phyloP scores from a whole-genome alignment of 92 coral and sea anemone genomes.

The Umimayanthus chanpuru region DNA sequence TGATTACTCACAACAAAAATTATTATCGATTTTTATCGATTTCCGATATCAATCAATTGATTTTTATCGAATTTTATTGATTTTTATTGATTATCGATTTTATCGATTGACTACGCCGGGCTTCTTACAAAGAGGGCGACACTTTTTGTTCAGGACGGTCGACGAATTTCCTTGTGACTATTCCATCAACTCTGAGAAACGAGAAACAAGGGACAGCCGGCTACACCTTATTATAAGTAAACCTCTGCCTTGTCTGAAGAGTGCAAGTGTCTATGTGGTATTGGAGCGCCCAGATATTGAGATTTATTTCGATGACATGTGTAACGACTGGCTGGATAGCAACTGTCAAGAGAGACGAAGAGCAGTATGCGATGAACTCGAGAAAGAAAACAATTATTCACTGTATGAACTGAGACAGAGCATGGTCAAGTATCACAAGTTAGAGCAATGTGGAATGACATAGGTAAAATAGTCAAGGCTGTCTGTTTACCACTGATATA shows the following conservation, averaged over 20 bases:
- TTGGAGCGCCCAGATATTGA: background rate
- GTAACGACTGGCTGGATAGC: background rate
- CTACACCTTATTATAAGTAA: background rate
- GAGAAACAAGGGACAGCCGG: background rate
- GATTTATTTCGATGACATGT: background rate
- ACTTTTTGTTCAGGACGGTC: background rate
- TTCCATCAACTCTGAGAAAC: background rate
- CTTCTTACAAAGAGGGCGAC: background rate
- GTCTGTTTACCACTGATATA: no score
- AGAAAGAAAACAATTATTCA: background rate
- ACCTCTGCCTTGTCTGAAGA: background rate
- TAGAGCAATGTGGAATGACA: conserved; percentile 28
- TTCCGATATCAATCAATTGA: no score
- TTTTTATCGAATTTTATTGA: no score
- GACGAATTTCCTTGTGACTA: background rate
- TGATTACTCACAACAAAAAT: no score
- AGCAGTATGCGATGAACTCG: conserved; percentile 3
- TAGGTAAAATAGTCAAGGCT: background rate
- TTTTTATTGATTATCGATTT: no score
- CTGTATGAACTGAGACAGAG: background rate
- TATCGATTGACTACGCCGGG: no score
- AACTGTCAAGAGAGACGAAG: background rate
- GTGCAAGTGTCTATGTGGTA: background rate
- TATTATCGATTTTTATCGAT: no score
- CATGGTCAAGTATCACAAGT: conserved; percentile 3